These are phyloP conservation scores for Phenacoccus solenopsis DNA, from an alignment of 1,140 invertebrate genomes.

Conservation along the genomic window DNA sequence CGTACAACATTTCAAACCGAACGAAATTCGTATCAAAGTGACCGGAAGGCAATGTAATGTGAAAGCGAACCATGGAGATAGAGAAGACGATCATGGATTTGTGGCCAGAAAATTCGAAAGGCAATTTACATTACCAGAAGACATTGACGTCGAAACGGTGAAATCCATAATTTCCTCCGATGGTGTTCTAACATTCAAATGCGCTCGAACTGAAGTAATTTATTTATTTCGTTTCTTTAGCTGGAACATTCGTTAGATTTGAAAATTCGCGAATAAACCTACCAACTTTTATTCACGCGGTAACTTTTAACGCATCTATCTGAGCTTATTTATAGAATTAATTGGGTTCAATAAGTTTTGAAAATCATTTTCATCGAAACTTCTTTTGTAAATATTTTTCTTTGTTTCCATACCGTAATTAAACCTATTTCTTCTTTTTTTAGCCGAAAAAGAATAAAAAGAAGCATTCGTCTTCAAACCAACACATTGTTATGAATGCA, in stretches of 20 bases:
- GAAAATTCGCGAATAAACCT: not conserved
- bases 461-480: no score
- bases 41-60: not conserved
- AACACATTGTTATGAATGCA: not conserved
- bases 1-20: constrained; percentile 5
- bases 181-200: constrained; percentile 7
- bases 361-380: not conserved
- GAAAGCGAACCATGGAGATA: not conserved
- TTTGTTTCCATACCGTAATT: not conserved
- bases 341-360: not conserved
- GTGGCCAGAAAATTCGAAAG: not conserved
- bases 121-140: not conserved
- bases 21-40: not conserved
- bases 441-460: not conserved
- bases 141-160: not conserved
- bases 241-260: not conserved
- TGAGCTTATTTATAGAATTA: not conserved
- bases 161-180: constrained; percentile 6
- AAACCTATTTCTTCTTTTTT: not conserved
- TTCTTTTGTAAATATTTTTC: not conserved
- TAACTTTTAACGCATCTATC: not conserved
- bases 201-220: not conserved
- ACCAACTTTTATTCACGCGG: not conserved
- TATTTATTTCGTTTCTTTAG: not conserved
- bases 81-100: constrained; percentile 5